Percentiles rank a stretch among this genome's conserved stretches.
These are phyloP conservation scores for Hedychridium roseum DNA, from an alignment of 2,888 invertebrate genomes.

Conservation along the genomic window DNA sequence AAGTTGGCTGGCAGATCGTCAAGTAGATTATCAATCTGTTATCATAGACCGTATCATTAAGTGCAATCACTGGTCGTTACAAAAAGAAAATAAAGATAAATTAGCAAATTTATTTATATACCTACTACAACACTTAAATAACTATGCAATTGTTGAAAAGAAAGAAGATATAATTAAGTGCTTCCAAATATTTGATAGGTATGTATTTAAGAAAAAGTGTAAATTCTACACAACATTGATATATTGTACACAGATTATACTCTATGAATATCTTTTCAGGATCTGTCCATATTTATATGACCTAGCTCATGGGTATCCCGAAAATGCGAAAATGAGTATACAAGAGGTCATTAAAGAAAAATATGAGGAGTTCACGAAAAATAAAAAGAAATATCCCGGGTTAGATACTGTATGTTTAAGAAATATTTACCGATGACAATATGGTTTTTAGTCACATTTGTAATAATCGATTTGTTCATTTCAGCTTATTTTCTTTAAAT, in stretches of 20 bases:
- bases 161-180: constrained; percentile 64
- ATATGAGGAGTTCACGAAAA: constrained; percentile 71
- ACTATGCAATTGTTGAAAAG: constrained; percentile 65
- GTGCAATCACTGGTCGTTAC: constrained; percentile 84
- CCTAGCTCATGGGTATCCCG: constrained; percentile 76
- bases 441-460: too few relatives aligned
- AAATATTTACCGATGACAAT: too few relatives aligned
- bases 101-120: constrained; percentile 78
- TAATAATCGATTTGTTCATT: constrained; percentile 40
- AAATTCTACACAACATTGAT: constrained; percentile 16
- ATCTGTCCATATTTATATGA: constrained; percentile 69
- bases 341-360: constrained; percentile 79
- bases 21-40: constrained; percentile 72
- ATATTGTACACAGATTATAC: neutral
- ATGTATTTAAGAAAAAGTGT: constrained; percentile 46
- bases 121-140: constrained; percentile 80
- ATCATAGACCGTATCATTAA: constrained; percentile 86
- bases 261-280: constrained; percentile 37
- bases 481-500: constrained; percentile 80
- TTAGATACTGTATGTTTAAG: constrained; percentile 67
- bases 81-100: constrained; percentile 80
- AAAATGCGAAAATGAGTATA: constrained; percentile 72
- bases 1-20: constrained; percentile 70
- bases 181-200: constrained; percentile 70
- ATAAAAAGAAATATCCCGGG: constrained; percentile 70